Evolutionary conservation across 2,113 vertebrate genomes (phyloP).

Genomic region (Nettapus auritus): DNA sequence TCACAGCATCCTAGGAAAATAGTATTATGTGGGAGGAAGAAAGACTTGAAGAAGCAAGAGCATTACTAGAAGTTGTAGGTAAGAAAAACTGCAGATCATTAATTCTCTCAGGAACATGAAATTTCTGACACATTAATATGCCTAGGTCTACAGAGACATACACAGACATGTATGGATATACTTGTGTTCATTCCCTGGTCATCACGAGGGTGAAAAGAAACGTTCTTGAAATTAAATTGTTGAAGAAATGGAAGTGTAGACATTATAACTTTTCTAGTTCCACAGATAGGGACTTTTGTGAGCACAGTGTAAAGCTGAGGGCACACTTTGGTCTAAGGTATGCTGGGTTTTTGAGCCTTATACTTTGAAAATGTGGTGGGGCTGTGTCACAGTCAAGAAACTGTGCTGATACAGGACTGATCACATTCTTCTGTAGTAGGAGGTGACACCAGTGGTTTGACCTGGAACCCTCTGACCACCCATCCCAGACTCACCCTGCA

Average conservation of each 20-base stretch:
- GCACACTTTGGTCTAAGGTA: neutral
- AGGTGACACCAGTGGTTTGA: neutral
- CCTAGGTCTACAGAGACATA: neutral
- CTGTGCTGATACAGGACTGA: no score
- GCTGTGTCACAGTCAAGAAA: neutral
- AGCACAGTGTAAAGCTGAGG: neutral
- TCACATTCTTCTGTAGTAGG: accelerated
- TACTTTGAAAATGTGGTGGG: neutral
- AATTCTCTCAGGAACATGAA: neutral
- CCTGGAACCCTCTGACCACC: neutral
- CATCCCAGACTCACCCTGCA: neutral
- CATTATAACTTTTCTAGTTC: neutral
- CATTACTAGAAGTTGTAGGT: slow-evolving; percentile 22
- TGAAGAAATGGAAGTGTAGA: neutral
- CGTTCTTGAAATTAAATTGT: neutral
- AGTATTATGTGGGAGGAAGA: neutral
- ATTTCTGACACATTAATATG: neutral
- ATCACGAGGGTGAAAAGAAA: neutral
- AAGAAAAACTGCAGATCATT: neutral
- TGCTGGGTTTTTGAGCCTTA: neutral
- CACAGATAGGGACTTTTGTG: neutral
- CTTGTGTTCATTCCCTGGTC: neutral
- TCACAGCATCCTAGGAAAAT: slow-evolving; percentile 31
- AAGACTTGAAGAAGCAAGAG: neutral
- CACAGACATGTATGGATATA: neutral